These are phyloP conservation scores for Tetramorium bicarinatum DNA, from an alignment of 2,888 invertebrate species.

Conservation along the genomic window DNA sequence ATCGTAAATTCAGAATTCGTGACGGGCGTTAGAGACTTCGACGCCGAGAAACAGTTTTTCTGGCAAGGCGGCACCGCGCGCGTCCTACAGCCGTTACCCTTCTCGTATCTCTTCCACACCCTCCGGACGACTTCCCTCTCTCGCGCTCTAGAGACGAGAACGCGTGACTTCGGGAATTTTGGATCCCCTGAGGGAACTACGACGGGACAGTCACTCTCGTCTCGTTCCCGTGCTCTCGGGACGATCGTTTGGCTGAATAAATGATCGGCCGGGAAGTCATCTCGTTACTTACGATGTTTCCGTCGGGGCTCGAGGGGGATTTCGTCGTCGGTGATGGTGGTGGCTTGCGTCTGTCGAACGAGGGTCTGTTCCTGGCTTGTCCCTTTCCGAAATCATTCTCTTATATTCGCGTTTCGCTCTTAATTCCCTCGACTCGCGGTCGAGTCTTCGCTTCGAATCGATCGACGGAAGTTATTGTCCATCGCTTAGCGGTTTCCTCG, in stretches of 20 bases:
- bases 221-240: constrained; percentile 31
- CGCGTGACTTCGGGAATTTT: constrained; percentile 57
- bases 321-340: constrained; percentile 3
- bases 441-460: constrained; percentile 17
- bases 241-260: constrained; percentile 58
- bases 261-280: constrained; percentile 55
- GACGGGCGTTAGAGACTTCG: constrained; percentile 23
- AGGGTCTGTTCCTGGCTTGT: not conserved
- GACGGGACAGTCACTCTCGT: constrained; percentile 17
- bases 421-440: constrained; percentile 25
- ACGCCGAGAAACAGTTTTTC: constrained; percentile 6
- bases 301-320: not conserved
- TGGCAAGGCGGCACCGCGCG: not conserved
- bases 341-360: not conserved
- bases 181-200: constrained; percentile 30
- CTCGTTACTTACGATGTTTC: constrained; percentile 49
- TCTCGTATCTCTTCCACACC: constrained; percentile 4
- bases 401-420: constrained; percentile 25
- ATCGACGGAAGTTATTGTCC: constrained; percentile 40
- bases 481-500: not conserved
- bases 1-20: constrained; percentile 52
- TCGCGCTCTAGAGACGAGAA: not conserved
- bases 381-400: constrained; percentile 23
- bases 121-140: not conserved
- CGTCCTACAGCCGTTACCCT: not conserved